phyloP scores from a whole-genome alignment of 2,888 invertebrate genomes.

The Poecilobothrus nobilitatus region DNA sequence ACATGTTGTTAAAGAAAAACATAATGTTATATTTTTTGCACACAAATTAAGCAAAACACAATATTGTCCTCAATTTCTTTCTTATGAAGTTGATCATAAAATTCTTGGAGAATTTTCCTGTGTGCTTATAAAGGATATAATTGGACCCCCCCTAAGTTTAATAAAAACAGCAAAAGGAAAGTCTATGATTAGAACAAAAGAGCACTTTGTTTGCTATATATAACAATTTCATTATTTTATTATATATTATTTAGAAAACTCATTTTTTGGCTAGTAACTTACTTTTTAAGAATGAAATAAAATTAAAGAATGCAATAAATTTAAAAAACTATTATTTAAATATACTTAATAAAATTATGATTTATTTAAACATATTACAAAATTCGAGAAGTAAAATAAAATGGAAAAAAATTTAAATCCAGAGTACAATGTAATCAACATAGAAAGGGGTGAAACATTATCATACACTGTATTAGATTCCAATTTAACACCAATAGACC shows the following conservation, averaged over 20 bases:
- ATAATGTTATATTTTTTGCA: conserved; percentile 13
- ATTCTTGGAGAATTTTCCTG: conserved; percentile 15
- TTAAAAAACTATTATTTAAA: neutral
- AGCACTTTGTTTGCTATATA: conserved; percentile 10
- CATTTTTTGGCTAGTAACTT: neutral
- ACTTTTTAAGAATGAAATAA: too few relatives aligned
- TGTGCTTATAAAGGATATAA: conserved; percentile 11
- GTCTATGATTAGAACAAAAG: conserved; percentile 15
- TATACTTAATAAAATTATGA: too few relatives aligned
- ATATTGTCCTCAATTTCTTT: conserved; percentile 14
- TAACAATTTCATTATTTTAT: neutral
- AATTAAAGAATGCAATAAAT: neutral
- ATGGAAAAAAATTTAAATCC: too few relatives aligned
- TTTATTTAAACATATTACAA: too few relatives aligned
- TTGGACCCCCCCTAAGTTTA: conserved; percentile 17
- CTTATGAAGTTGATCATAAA: conserved; percentile 15
- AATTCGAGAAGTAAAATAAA: too few relatives aligned
- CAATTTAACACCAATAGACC: too few relatives aligned
- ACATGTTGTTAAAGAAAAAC: conserved; percentile 18
- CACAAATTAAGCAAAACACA: conserved; percentile 13
- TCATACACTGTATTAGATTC: neutral
- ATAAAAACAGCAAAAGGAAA: conserved; percentile 17
- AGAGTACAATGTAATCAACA: neutral
- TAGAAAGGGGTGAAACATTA: neutral
- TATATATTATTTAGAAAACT: neutral